These are phyloP conservation scores for rabbit (Oryctolagus cuniculus) DNA, from an alignment of 2,113 vertebrate species.

Conservation along the genomic window mOryCun1.1 NC_091441.1:109794501-109795000, in stretches of 20 bases:
- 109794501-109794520: no score
- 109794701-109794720: neutral
- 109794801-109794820: neutral
- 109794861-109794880: neutral
- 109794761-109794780: neutral
- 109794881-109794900: neutral
- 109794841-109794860: neutral
- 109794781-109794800: neutral
- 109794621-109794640: neutral
- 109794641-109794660: neutral
- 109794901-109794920: neutral
- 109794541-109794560: no score
- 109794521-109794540: no score
- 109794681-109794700: neutral
- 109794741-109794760: neutral
- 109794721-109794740: neutral
- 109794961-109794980: neutral
- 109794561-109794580: no score
- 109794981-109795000: neutral
- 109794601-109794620: neutral
- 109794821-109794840: neutral
- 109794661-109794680: neutral
- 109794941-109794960: neutral
- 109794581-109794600: neutral
- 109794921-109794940: neutral